These are phyloP conservation scores for Philopedon plagiatum DNA, from an alignment of 2,888 invertebrate species.

Conservation along the genomic window DNA sequence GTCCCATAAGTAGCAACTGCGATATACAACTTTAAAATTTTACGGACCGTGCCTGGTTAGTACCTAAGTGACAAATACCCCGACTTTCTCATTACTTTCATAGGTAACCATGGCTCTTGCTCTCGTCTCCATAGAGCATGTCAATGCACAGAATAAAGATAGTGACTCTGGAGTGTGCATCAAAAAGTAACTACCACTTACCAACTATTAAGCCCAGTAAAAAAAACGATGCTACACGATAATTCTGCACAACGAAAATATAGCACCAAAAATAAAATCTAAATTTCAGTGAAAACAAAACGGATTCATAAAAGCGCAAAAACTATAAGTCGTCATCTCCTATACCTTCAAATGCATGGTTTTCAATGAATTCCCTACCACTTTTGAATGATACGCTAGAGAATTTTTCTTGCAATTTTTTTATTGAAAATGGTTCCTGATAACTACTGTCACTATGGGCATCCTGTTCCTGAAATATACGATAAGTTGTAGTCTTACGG, in stretches of 20 bases:
- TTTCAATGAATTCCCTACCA: conserved; percentile 83
- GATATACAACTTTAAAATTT: too few relatives aligned
- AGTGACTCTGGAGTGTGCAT: too few relatives aligned
- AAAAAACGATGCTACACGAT: background rate
- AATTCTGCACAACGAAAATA: conserved; percentile 49
- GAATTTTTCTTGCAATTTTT: conserved; percentile 81
- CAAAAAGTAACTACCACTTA: too few relatives aligned
- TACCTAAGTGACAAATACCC: too few relatives aligned
- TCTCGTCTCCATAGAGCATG: too few relatives aligned
- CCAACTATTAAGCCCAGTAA: background rate
- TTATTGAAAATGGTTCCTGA: conserved; percentile 81
- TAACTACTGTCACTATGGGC: conserved; percentile 42
- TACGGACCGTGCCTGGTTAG: too few relatives aligned
- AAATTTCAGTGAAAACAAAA: conserved; percentile 43
- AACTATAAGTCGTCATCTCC: conserved; percentile 91
- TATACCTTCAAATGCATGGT: conserved; percentile 95
- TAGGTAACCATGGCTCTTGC: too few relatives aligned
- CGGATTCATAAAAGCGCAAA: conserved; percentile 26
- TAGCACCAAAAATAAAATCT: conserved; percentile 54
- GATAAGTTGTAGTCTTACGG: too few relatives aligned
- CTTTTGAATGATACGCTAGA: conserved; percentile 80
- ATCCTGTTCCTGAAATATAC: conserved; percentile 35
- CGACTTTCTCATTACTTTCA: too few relatives aligned
- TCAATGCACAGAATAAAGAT: too few relatives aligned
- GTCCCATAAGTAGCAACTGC: too few relatives aligned